Conservation (phyloP, 2,113 vertebrate genomes). For the Eublepharis macularius region DNA sequence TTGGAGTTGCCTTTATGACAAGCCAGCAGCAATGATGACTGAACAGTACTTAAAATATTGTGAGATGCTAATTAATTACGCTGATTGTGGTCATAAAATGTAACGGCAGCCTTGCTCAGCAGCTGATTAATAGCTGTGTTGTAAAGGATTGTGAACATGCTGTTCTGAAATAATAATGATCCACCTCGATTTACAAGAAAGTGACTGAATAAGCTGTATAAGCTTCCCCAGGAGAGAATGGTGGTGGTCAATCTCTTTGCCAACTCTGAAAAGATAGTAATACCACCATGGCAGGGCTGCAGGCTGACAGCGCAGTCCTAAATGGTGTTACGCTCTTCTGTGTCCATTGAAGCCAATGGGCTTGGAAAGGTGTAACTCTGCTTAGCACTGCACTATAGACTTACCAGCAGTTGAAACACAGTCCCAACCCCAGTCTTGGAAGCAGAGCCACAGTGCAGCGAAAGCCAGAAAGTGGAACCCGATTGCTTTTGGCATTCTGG, state of each 20-base stretch:
- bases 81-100: conserved; percentile 6
- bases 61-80: conserved; percentile 1
- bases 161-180: conserved; percentile 8
- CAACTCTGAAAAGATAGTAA: neutral
- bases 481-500: too few relatives aligned
- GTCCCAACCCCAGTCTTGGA: too few relatives aligned
- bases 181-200: neutral
- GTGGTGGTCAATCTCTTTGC: neutral
- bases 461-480: too few relatives aligned
- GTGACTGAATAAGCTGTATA: too few relatives aligned
- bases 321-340: too few relatives aligned
- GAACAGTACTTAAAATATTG: neutral
- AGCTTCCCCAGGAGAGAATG: neutral
- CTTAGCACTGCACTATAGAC: too few relatives aligned
- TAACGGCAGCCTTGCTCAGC: neutral
- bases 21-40: neutral
- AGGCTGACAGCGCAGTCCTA: too few relatives aligned
- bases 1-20: neutral
- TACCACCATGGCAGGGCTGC: too few relatives aligned
- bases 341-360: too few relatives aligned
- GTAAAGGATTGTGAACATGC: neutral
- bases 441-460: too few relatives aligned
- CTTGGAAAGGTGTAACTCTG: too few relatives aligned
- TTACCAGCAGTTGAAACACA: too few relatives aligned
- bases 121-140: neutral